Base-by-base conservation (phyloP, 2,888 invertebrate species). In the Dasysyrphus tricinctus region DNA sequence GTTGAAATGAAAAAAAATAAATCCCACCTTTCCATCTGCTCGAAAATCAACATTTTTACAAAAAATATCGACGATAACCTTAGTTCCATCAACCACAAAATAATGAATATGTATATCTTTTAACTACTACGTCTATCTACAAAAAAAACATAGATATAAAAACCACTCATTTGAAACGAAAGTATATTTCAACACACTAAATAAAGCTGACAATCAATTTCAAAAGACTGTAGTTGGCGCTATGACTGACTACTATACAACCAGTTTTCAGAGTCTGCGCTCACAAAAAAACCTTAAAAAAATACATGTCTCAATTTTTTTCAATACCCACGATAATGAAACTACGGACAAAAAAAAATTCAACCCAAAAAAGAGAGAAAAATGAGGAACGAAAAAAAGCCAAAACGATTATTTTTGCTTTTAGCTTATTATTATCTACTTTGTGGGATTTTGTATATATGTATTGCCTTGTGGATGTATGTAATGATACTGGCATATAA, bases 221-320 rank as follows among this genome's bases (percentile, higher is more conserved):
- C 59, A 65, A n/a, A 49, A 39, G 29, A 39, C 47, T 12, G 8
- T 32, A 76, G 72, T 34, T 54, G 65, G 37, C 37, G 65, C 7
- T 54, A 63, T 32, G 32, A 54, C 29, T 54, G 69, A 39, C 16
- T 14, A 24, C 32, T 24, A 56, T 16, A 70, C 72, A 76, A 80
- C 76, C 76, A 80, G 85, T 86, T 86, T 86, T 75, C 29, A 81
- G 85, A 86, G 77, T 81, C 80, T 86, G 85, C 85, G 85, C 81
- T 81, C 70, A n/a, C 34, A 29, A 61, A 74, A 70, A 81, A 81
- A 56, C 78, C 81, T n/a, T 3, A 77, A 86, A 80, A 83, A 80
- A n/a, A n/a, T n/a, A n/a, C n/a, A 80, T 77, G 76, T 54, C 70
- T 77, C 59, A 80, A 65, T 61, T 63, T 72, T 78, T 79, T 80